Conservation (phyloP, 1,140 invertebrate genomes). For the Listronotus bonariensis region DNA sequence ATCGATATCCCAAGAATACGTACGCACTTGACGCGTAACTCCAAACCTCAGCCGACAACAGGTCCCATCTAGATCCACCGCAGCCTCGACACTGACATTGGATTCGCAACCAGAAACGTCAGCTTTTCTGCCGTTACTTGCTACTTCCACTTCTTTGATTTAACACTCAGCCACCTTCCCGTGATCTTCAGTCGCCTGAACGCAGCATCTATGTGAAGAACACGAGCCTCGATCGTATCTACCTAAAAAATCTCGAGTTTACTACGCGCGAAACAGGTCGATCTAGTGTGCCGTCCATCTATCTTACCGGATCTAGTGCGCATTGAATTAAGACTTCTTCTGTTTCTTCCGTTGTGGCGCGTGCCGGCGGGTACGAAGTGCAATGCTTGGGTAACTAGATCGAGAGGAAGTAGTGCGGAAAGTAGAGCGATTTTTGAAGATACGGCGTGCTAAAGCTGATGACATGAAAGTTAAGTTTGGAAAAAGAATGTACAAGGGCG, state of each 20-base stretch:
- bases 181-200: conserved; percentile 29
- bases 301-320: conserved; percentile 12
- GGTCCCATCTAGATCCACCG: not conserved
- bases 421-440: conserved; percentile 17
- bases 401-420: conserved; percentile 24
- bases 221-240: not conserved
- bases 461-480: conserved; percentile 12
- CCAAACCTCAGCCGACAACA: not conserved
- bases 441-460: conserved; percentile 5
- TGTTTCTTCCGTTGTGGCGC: conserved; percentile 23
- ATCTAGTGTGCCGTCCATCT: conserved; percentile 18
- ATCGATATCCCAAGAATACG: not conserved
- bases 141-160: conserved; percentile 35
- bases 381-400: conserved; percentile 22
- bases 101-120: conserved; percentile 19
- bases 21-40: not conserved
- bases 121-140: conserved; percentile 26
- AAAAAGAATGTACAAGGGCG: conserved; percentile 27
- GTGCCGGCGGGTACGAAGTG: conserved; percentile 9
- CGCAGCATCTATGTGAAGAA: conserved; percentile 25
- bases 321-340: conserved; percentile 12
- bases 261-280: conserved; percentile 14
- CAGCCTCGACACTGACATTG: conserved; percentile 29
- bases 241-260: conserved; percentile 13
- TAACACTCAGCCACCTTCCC: conserved; percentile 28